Evolutionary conservation across 2,797 vertebrate species (phyloP).

Genomic region (Melanogrammus aeglefinus): DNA sequence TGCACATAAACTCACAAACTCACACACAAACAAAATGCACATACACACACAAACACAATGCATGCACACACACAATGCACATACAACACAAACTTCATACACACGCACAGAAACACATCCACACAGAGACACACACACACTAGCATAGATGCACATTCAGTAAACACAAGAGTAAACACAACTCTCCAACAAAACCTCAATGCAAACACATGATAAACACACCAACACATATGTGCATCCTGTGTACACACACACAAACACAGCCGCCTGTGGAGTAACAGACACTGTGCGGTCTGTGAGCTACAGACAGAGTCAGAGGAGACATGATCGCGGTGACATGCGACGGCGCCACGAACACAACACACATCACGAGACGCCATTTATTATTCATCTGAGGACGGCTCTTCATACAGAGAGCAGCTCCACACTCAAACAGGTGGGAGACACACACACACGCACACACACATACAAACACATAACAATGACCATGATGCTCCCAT

Average conservation of each 20-base stretch:
- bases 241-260: conserved; percentile 60
- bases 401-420: background rate
- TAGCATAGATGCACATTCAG: background rate
- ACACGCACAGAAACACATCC: no score
- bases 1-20: background rate
- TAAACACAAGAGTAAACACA: conserved; percentile 28
- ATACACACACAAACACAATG: background rate
- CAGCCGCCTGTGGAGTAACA: conserved; percentile 51
- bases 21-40: background rate
- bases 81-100: background rate
- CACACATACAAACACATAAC: background rate
- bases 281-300: conserved; percentile 1
- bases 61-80: background rate
- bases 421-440: conserved; percentile 12
- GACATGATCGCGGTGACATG: conserved; percentile 35
- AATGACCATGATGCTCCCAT: background rate
- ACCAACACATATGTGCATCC: conserved; percentile 43
- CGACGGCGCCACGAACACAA: background rate
- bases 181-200: conserved; percentile 59
- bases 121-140: background rate
- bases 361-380: background rate
- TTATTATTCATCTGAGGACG: conserved; percentile 4
- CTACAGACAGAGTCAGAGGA: conserved; percentile 44
- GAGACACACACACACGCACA: background rate
- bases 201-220: background rate